A percentile compares a stretch with the other conserved stretches of the same genome.
Evolutionary conservation across 2,797 vertebrate species (phyloP).

Genomic region (Alfaro cultratus): DNA sequence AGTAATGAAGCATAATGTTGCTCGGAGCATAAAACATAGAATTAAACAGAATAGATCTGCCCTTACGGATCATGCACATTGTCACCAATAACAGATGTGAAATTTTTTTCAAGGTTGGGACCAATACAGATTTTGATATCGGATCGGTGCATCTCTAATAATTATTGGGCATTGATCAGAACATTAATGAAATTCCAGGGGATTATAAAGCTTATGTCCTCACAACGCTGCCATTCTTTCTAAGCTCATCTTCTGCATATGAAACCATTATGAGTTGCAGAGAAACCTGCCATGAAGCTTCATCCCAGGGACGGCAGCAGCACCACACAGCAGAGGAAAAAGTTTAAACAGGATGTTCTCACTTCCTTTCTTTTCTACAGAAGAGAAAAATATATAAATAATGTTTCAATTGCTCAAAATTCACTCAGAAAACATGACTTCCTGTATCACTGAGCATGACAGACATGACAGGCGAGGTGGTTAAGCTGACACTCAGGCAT

Average conservation of each 20-base stretch:
- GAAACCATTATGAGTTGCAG: conserved; percentile 35
- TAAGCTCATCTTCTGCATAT: conserved; percentile 26
- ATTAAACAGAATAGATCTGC: too few relatives aligned
- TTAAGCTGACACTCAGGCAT: conserved; percentile 67
- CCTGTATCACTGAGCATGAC: conserved; percentile 69
- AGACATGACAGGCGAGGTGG: conserved; percentile 74
- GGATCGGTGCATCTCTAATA: not conserved
- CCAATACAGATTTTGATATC: too few relatives aligned
- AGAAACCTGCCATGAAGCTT: conserved; percentile 26
- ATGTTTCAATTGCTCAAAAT: conserved; percentile 31
- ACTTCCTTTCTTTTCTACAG: conserved; percentile 28
- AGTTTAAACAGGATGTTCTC: conserved; percentile 47
- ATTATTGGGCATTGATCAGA: not conserved
- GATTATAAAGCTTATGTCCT: not conserved
- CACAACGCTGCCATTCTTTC: conserved; percentile 25
- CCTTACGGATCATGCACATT: too few relatives aligned
- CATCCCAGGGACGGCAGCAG: conserved; percentile 2
- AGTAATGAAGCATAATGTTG: too few relatives aligned
- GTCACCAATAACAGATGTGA: too few relatives aligned
- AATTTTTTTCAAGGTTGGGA: too few relatives aligned
- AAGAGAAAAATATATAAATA: conserved; percentile 40
- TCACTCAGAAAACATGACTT: conserved; percentile 67
- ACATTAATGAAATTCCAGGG: not conserved
- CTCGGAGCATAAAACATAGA: too few relatives aligned
- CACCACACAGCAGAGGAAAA: not conserved